phyloP scores from a whole-genome alignment of 2,113 vertebrate genomes.

The Cyprinodon brontotheroides region DNA sequence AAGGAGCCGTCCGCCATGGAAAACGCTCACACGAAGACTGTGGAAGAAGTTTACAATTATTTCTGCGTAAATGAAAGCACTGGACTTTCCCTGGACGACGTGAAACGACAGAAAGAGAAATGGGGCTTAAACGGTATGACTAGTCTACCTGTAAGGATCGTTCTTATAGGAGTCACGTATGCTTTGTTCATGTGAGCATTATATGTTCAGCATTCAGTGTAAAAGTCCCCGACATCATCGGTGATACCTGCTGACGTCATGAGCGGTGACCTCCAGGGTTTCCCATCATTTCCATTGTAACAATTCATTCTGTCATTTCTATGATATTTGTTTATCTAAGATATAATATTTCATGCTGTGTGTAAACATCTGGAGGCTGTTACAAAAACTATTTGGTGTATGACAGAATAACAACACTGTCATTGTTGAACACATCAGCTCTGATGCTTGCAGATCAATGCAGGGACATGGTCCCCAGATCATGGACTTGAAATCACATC shows the following conservation, averaged over 20 bases:
- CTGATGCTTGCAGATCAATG: slow-evolving; percentile 9
- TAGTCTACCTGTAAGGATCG: not conserved
- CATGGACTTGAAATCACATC: slow-evolving; percentile 29
- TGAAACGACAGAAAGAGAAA: slow-evolving; percentile 93
- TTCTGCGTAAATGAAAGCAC: slow-evolving; percentile 97
- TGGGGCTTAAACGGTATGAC: slow-evolving; percentile 97
- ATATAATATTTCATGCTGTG: not conserved
- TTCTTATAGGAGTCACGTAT: not conserved
- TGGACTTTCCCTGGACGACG: slow-evolving; percentile 93
- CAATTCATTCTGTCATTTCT: slow-evolving; percentile 6
- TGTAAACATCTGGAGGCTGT: not conserved
- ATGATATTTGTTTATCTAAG: not conserved
- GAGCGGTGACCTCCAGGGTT: slow-evolving; percentile 82
- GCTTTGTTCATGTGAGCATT: not conserved
- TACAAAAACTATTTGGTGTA: not conserved
- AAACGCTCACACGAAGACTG: slow-evolving; percentile 97
- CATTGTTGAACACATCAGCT: not conserved
- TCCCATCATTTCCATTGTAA: slow-evolving; percentile 25
- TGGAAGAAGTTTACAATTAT: slow-evolving; percentile 96
- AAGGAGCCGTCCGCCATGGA: slow-evolving; percentile 85
- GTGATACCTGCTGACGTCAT: slow-evolving; percentile 79
- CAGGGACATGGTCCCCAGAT: slow-evolving; percentile 26
- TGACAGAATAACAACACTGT: not conserved
- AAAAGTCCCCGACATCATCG: slow-evolving; percentile 45
- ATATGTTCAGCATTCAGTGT: not conserved